Conservation (phyloP, 2,113 vertebrate species). For the Phalacrocorax aristotelis region DNA sequence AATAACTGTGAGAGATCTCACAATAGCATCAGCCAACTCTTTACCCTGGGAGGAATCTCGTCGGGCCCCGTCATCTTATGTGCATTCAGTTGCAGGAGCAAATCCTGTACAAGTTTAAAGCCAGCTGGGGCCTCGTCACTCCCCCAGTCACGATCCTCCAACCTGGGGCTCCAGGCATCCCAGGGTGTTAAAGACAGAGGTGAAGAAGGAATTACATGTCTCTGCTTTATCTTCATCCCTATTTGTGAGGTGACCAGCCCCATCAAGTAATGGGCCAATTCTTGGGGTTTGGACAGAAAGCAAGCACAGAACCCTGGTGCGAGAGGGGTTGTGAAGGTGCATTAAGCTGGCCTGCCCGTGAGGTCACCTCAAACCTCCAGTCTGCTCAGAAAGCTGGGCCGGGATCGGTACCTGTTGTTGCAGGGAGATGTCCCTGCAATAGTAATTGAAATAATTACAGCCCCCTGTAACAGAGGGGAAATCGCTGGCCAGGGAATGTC, state of each 20-base stretch:
- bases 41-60: neutral
- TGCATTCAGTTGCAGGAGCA: neutral
- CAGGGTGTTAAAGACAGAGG: neutral
- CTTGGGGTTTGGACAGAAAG: neutral
- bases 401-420: neutral
- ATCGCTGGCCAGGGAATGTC: neutral
- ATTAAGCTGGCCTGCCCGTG: neutral
- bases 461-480: slow-evolving; percentile 28
- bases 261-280: accelerated
- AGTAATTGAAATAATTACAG: slow-evolving; percentile 10
- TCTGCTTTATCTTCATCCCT: neutral
- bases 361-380: neutral
- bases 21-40: neutral
- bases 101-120: neutral
- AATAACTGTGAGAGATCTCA: neutral
- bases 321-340: neutral
- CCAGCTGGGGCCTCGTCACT: neutral
- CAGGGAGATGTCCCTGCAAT: neutral
- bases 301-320: accelerated
- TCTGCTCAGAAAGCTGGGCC: neutral
- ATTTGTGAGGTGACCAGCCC: neutral
- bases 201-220: neutral
- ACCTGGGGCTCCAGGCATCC: neutral
- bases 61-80: neutral
- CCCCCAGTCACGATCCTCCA: neutral